Evolutionary conservation across 2,888 invertebrate species (phyloP).

Genomic region (Miltochrista miniata): DNA sequence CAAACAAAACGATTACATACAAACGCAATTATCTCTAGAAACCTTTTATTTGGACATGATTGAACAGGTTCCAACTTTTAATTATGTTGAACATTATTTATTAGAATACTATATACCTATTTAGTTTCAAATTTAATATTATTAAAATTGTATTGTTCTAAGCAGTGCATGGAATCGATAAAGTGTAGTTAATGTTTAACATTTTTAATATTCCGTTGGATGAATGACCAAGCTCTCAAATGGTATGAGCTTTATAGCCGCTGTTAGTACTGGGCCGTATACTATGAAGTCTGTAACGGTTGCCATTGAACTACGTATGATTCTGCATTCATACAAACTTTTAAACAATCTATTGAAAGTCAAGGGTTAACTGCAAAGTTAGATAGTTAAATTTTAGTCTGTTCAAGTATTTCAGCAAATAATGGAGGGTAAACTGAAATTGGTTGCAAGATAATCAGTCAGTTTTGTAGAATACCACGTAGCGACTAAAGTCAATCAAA

Average conservation of each 20-base stretch:
- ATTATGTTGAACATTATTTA: no score
- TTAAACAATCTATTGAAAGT: not conserved
- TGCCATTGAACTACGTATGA: conserved; percentile 5
- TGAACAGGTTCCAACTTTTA: not conserved
- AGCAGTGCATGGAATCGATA: conserved; percentile 61
- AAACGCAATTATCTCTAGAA: not conserved
- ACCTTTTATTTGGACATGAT: not conserved
- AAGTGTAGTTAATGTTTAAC: conserved; percentile 45
- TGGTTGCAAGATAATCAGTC: no score
- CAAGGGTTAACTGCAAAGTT: no score
- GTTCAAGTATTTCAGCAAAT: no score
- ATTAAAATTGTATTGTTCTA: conserved; percentile 25
- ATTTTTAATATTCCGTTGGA: conserved; percentile 20
- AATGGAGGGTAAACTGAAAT: no score
- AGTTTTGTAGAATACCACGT: no score
- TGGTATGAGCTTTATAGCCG: conserved; percentile 29
- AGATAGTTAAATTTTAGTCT: no score
- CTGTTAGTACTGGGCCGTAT: conserved; percentile 7
- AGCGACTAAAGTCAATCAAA: not conserved
- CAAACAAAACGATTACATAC: not conserved
- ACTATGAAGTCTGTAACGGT: not conserved
- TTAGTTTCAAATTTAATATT: not conserved
- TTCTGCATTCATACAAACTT: not conserved
- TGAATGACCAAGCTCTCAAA: conserved; percentile 27
- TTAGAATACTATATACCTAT: not conserved